Evolutionary conservation across 2,113 vertebrate genomes (phyloP), one percentile per base, ranked within the genome.

Genomic region (Rhinolophus sinicus): DNA sequence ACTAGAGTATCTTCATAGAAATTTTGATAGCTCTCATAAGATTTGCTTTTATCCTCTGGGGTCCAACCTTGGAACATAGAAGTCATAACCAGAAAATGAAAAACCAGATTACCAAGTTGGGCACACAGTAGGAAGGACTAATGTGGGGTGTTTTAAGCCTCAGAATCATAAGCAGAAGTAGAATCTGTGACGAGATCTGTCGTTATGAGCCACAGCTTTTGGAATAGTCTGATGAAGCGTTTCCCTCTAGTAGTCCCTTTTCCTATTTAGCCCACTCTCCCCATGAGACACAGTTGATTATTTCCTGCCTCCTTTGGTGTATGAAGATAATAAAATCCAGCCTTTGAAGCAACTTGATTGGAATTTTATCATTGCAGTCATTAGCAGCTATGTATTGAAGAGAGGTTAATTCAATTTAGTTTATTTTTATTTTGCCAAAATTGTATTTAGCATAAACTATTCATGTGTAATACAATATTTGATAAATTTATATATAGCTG

Each of bases 71-170:
- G n/a, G 24, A 40, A 75, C 47, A 83, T 10, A 84, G 65, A 94
- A 14, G 7, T 95, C 60, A 87, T 94, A 75, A 89, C 40, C 6
- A 28, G 52, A 81, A 83, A 91, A 90, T 91, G 38, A 75, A 89
- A 93, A 56, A 80, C 14, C 21, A 54, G 35, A 47, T 40, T 62
- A 54, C 22, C 62, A 35, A 88, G 2, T 30, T 9, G 13, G 33
- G 8, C n/a, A 62, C 33, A 35, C 11, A 5, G 16, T 50, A 6
- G 75, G 14, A 80, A 52, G 44, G 13, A 16, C 5, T 50, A 33
- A 73, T 54, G 8, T 65, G 30, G 40, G 30, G 11, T 70, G 82
- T 65, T 93, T 92, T 80, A 88, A 70, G 24, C 13, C 56, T 83
- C 50, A 76, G 78, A 44, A 83, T 47, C 40, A 88, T 52, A 86